phyloP scores from a whole-genome alignment of 2,113 vertebrate genomes.

The Balaeniceps rex region DNA sequence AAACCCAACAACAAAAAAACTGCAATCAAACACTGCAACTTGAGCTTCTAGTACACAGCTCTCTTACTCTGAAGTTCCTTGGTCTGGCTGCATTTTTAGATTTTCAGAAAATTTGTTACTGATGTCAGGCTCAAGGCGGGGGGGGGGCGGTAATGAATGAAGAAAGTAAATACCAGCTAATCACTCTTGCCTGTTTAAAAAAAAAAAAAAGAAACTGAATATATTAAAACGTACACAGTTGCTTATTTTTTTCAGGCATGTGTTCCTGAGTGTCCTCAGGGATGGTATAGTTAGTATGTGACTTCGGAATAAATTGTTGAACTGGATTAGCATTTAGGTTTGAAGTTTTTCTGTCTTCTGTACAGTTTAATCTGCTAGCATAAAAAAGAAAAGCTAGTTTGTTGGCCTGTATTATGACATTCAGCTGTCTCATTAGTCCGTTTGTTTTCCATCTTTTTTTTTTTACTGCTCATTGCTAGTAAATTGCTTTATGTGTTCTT shows the following conservation, averaged over 20 bases:
- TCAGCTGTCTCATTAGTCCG: rapidly evolving
- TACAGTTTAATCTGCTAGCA: neutral
- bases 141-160: neutral
- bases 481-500: neutral
- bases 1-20: too few relatives aligned
- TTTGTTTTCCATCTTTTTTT: neutral
- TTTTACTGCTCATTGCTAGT: neutral
- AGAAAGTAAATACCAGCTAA: neutral
- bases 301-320: neutral
- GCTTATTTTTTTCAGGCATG: neutral
- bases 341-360: neutral
- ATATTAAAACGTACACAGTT: neutral
- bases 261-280: neutral
- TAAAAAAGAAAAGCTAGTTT: neutral
- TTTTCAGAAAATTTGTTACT: neutral
- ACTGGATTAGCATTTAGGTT: neutral
- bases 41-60: neutral
- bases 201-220: neutral
- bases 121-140: neutral
- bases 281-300: neutral
- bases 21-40: neutral
- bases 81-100: neutral
- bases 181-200: neutral
- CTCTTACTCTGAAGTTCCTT: neutral
- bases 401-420: neutral